phyloP scores from a whole-genome alignment of 2,797 vertebrate species.

The Adelosebastes latens region DNA sequence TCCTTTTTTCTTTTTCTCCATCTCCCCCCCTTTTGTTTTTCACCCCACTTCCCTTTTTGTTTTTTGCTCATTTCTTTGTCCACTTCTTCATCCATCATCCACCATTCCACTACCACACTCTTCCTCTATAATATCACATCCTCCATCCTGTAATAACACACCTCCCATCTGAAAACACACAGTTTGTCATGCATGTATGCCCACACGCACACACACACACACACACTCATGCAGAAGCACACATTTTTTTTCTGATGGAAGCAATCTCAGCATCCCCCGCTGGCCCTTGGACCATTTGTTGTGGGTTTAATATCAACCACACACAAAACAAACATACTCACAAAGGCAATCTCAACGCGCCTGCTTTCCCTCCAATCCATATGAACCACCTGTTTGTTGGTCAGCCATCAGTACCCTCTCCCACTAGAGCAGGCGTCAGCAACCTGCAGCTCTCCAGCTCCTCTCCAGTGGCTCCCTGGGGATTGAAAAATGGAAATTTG shows the following conservation, averaged over 20 bases:
- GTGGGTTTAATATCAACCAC: conserved; percentile 47
- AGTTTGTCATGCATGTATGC: background rate
- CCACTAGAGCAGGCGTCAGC: background rate
- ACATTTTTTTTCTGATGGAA: background rate
- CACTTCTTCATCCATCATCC: background rate
- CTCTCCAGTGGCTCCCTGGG: rapidly evolving
- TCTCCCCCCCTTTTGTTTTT: background rate
- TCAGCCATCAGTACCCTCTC: background rate
- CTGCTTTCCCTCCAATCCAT: conserved; percentile 13
- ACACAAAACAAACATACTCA: background rate
- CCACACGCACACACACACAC: background rate
- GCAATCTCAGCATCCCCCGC: conserved; percentile 24
- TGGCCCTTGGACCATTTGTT: conserved; percentile 36
- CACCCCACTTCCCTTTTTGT: background rate
- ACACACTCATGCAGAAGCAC: background rate
- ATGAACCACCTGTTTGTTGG: conserved; percentile 22
- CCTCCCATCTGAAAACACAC: conserved; percentile 3
- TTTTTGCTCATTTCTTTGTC: background rate
- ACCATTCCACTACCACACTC: background rate
- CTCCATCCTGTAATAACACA: conserved; percentile 24
- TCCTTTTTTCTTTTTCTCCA: background rate
- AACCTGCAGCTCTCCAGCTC: too few species aligned
- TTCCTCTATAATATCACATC: background rate
- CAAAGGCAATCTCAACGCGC: background rate
- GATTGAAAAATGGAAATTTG: too few species aligned